phyloP scores from a whole-genome alignment of 2,888 invertebrate species.

The Agriopis marginaria region DNA sequence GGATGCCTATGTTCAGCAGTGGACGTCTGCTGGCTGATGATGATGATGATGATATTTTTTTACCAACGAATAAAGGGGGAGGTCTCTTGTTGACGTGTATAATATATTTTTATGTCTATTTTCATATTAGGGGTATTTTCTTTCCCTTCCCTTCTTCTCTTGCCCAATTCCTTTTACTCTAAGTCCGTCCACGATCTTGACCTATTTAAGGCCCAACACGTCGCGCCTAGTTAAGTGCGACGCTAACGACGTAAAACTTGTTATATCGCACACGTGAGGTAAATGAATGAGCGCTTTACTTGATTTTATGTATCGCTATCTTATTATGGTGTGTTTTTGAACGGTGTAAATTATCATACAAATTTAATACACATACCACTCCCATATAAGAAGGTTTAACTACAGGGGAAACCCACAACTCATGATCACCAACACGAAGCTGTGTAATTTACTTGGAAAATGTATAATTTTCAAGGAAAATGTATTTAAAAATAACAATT shows the following conservation, averaged over 20 bases:
- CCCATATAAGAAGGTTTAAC: background rate
- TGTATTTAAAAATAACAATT: slow-evolving; percentile 36
- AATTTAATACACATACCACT: background rate
- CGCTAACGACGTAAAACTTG: slow-evolving; percentile 67
- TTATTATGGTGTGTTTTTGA: slow-evolving; percentile 10
- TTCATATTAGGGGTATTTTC: background rate
- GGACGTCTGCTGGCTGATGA: too few species aligned
- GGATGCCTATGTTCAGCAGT: too few species aligned
- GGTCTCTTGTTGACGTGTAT: too few species aligned
- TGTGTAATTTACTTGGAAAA: slow-evolving; percentile 14
- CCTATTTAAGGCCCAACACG: slow-evolving; percentile 68
- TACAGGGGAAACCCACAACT: slow-evolving; percentile 2
- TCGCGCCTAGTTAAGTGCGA: slow-evolving; percentile 65
- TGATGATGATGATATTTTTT: too few species aligned
- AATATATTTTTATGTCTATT: too few species aligned
- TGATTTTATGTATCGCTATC: slow-evolving; percentile 47
- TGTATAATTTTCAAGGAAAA: slow-evolving; percentile 18
- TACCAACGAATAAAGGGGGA: too few species aligned
- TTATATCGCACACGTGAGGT: slow-evolving; percentile 56
- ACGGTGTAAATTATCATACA: background rate
- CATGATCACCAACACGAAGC: slow-evolving; percentile 1
- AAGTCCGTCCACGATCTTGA: slow-evolving; percentile 48
- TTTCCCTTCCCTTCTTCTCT: background rate
- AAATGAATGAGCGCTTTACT: slow-evolving; percentile 58
- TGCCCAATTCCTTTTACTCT: background rate